Conservation (phyloP, 2,797 vertebrate genomes). For the Nyctibius grandis region DNA sequence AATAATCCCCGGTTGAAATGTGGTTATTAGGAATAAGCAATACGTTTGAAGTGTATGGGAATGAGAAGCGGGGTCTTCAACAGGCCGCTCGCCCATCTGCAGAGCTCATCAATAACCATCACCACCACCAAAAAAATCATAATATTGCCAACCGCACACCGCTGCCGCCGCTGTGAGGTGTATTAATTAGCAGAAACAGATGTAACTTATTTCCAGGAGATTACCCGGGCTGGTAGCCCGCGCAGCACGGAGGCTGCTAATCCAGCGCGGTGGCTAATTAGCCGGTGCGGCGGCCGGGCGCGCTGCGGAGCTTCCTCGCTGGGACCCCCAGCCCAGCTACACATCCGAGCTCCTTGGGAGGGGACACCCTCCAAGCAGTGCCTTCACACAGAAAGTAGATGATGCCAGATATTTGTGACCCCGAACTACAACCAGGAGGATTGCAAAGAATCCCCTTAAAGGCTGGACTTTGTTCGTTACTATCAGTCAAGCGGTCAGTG, state of each 20-base stretch:
- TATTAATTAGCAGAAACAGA: conserved; percentile 39
- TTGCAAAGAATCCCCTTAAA: background rate
- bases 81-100: background rate
- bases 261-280: background rate
- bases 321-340: background rate
- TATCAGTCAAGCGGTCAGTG: background rate
- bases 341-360: background rate
- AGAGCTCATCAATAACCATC: background rate
- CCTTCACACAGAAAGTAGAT: fast-evolving
- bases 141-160: background rate
- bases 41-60: fast-evolving
- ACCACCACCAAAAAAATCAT: background rate
- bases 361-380: too few relatives aligned
- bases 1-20: background rate
- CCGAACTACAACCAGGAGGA: background rate
- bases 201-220: background rate
- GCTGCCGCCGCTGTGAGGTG: background rate
- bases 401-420: background rate
- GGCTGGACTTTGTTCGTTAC: background rate
- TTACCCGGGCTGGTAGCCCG: background rate
- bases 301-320: fast-evolving
- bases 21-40: background rate
- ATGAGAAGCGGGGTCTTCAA: background rate
- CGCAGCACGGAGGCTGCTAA: background rate
- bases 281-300: fast-evolving